Percentiles rank a stretch among this genome's conserved stretches.
phyloP scores from a whole-genome alignment of 2,113 vertebrate genomes.

The Rhineura floridana region DNA sequence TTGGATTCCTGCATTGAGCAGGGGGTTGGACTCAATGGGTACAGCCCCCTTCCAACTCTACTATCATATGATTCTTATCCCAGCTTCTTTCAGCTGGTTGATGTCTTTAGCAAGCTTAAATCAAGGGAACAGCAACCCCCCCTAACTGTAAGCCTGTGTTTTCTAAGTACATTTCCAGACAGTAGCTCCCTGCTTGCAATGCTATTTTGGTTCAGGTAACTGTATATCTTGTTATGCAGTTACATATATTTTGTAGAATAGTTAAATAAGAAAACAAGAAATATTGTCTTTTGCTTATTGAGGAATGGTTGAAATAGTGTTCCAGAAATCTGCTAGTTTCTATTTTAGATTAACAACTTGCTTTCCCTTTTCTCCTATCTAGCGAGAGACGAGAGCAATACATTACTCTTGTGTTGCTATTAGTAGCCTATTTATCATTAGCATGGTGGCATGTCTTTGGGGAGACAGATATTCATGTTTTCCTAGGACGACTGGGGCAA shows the following conservation, averaged over 20 bases:
- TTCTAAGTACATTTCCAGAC: not conserved
- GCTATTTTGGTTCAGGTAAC: not conserved
- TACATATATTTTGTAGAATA: not conserved
- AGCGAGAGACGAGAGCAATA: conserved; percentile 23
- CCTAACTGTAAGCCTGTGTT: not conserved
- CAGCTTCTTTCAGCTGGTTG: not conserved
- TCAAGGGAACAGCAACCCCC: not conserved
- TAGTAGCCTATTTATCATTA: conserved; percentile 9
- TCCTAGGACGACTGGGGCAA: not conserved
- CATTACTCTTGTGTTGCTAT: conserved; percentile 17
- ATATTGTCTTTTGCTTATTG: not conserved
- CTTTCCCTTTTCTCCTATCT: not conserved
- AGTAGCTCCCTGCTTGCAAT: not conserved
- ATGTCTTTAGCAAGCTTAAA: not conserved
- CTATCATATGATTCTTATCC: no score
- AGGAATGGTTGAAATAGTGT: conserved; percentile 6
- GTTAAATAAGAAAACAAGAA: not conserved
- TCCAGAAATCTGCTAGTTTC: not conserved
- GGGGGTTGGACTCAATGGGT: no score
- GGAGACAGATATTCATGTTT: not conserved
- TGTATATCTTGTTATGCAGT: not conserved
- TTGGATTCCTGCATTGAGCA: no score
- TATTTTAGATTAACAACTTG: not conserved
- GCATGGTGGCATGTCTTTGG: not conserved
- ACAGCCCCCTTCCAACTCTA: no score